Base-by-base conservation (phyloP, 2,888 invertebrate genomes). In the Masnerella sp. region DNA sequence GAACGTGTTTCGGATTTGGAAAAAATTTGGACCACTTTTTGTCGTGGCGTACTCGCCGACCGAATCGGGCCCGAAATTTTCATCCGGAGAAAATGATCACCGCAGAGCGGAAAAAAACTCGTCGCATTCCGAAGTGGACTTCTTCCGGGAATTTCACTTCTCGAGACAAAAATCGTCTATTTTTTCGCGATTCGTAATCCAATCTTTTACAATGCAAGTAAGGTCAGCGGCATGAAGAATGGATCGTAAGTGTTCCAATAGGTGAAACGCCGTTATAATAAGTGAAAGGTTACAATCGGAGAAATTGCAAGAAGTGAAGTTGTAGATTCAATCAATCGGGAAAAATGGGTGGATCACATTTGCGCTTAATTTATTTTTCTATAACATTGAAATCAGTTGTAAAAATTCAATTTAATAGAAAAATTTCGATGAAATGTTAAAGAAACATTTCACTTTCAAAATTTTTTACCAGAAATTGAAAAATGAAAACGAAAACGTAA, bases 211-310 rank as follows among this genome's bases (percentile, higher is more conserved):
- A 52, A 32, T 36, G 11, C 14, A 18, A 32, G 30, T 22, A 30
- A 49, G 52, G 42, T 40, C 49, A 34, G 11, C 34, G 30, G 28
- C 17, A 28, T 32, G 38, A 62, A 49, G 28, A 38, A 47, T 38
- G 7, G 20, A 15, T 9, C 11, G 7, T 9, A 68, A 68, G 69
- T 70, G 56, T 70, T 68, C 38, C 54, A 42, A 58, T 56, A 36
- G 43, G 30, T 14, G 62, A 25, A 51, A 17, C 15, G 25, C 70
- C 62, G 62, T 64, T 70, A 64, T 51, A 52, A 68, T 49, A 64
- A 70, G 70, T 70, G 70, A 70, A 70, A 70, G 62, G 43, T 71
- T 71, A 64, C 58, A 71, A 64, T 71, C 32, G 30, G 64, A 64
- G 70, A 64, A 71, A 71, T 58, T 58, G 70, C 58, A 58, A 64